A percentile compares a stretch with the other conserved stretches of the same genome.
These are phyloP conservation scores for Stichodactyla helianthus DNA, from an alignment of 64 coral and sea anemone genomes.

Conservation along the genomic window DNA sequence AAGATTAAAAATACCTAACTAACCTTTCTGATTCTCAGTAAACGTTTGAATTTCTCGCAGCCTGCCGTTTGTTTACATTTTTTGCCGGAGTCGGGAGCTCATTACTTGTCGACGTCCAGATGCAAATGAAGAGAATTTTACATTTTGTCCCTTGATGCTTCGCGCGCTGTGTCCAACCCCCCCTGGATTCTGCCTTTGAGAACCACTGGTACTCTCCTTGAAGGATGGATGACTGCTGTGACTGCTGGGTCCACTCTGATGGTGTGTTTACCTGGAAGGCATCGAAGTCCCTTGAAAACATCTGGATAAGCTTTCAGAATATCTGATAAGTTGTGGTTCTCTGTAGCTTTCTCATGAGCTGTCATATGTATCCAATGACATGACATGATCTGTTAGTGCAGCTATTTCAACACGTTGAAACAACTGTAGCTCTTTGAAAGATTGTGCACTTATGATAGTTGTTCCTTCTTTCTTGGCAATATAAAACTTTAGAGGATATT, in stretches of 20 bases:
- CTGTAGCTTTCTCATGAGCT: no score
- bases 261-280: slow-evolving; percentile 5
- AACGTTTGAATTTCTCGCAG: no score
- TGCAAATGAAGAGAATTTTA: no score
- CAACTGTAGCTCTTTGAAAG: slow-evolving; percentile 29
- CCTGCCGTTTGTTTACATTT: no score
- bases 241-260: not conserved
- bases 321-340: not conserved
- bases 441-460: slow-evolving; percentile 13
- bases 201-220: not conserved
- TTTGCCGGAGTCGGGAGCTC: not conserved
- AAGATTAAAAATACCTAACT: no score
- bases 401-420: slow-evolving; percentile 7
- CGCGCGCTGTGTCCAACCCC: no score
- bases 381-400: not conserved
- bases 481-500: not conserved
- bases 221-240: not conserved
- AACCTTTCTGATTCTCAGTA: no score
- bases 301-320: not conserved
- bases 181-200: not conserved
- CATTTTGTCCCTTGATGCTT: no score
- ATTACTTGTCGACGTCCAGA: no score
- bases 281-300: no score
- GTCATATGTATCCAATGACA: not conserved
- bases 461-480: not conserved